Evolutionary conservation across 2,888 invertebrate genomes (phyloP).

Genomic region (Archips crataeganus): DNA sequence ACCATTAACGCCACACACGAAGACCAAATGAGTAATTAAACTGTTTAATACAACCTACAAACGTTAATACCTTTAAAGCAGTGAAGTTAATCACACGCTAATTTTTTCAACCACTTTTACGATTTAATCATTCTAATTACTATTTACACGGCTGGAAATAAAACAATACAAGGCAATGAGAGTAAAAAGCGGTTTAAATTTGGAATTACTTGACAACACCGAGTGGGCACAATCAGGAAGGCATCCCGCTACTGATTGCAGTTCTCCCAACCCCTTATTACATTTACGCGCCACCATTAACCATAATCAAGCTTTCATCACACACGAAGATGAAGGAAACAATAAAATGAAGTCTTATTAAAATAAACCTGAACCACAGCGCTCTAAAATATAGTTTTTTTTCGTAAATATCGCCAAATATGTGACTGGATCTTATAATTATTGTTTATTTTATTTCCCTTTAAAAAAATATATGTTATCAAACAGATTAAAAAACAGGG

Average conservation of each 20-base stretch:
- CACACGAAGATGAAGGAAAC: constrained; percentile 75
- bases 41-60: constrained; percentile 34
- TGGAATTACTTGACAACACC: constrained; percentile 64
- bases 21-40: constrained; percentile 30
- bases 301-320: constrained; percentile 77
- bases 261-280: constrained; percentile 75
- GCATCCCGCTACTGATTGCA: constrained; percentile 62
- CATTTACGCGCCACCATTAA: constrained; percentile 78
- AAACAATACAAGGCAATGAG: constrained; percentile 33
- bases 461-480: not conserved
- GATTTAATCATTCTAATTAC: constrained; percentile 46
- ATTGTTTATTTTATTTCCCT: not conserved
- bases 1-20: constrained; percentile 45
- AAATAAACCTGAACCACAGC: constrained; percentile 54
- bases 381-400: constrained; percentile 10
- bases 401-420: not conserved
- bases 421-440: not conserved
- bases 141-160: constrained; percentile 41
- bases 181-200: constrained; percentile 59
- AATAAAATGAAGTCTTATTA: constrained; percentile 71
- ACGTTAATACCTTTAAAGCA: constrained; percentile 48
- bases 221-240: constrained; percentile 71
- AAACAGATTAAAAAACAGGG: not conserved
- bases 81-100: constrained; percentile 48
- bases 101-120: constrained; percentile 49